phyloP scores from a whole-genome alignment of 2,797 vertebrate species.

The Catostomus latipinnis region DNA sequence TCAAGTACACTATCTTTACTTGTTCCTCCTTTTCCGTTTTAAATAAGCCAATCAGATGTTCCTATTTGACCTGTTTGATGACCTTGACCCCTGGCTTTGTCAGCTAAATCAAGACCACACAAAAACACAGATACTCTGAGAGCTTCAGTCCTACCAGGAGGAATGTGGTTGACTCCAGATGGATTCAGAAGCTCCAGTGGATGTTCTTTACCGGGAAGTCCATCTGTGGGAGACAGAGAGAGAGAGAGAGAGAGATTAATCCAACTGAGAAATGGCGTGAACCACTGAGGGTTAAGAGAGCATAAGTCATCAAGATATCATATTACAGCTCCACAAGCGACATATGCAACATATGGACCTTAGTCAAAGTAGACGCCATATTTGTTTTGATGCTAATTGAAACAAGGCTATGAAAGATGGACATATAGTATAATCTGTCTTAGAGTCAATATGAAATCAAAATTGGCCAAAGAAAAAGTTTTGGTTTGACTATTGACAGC shows the following conservation, averaged over 20 bases:
- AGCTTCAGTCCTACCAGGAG: conserved; percentile 80
- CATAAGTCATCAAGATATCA: conserved; percentile 14
- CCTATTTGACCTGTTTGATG: neutral
- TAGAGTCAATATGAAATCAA: no score
- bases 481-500: neutral
- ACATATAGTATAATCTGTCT: no score
- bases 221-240: conserved; percentile 78
- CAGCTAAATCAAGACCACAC: neutral
- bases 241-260: conserved; percentile 43
- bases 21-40: neutral
- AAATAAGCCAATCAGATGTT: conserved; percentile 15
- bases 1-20: neutral
- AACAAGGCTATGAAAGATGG: no score
- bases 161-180: conserved; percentile 85
- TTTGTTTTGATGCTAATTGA: no score
- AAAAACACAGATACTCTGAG: neutral
- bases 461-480: neutral
- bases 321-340: neutral
- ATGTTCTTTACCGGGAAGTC: conserved; percentile 87
- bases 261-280: conserved; percentile 44
- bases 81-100: conserved; percentile 1
- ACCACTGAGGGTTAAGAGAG: neutral
- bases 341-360: conserved; percentile 15
- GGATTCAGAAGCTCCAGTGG: conserved; percentile 88
- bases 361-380: no score